Evolutionary conservation across 1,140 invertebrate species (phyloP).

Genomic region (Drosophila guanche): DNA sequence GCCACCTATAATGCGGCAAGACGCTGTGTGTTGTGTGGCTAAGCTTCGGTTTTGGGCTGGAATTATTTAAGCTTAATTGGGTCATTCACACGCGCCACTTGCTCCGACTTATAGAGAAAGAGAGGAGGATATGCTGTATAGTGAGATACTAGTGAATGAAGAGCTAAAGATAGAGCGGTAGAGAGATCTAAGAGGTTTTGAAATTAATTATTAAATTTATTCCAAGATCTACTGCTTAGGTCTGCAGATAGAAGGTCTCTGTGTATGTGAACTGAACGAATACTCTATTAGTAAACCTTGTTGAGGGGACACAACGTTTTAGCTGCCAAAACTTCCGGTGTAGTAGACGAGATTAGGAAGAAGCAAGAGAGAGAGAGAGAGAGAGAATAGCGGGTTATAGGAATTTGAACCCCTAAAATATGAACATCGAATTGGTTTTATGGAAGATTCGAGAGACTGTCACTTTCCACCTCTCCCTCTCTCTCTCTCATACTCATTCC

Average conservation of each 20-base stretch:
- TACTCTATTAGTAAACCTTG: too few relatives aligned
- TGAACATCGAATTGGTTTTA: constrained; percentile 23
- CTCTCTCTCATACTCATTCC: not conserved
- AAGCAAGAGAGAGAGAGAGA: constrained; percentile 9
- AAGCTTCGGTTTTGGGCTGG: constrained; percentile 60
- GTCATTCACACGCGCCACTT: constrained; percentile 78
- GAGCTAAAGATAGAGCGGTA: constrained; percentile 22
- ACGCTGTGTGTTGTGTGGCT: too few relatives aligned
- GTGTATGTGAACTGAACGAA: too few relatives aligned
- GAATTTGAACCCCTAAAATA: not conserved
- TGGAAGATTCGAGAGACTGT: constrained; percentile 35
- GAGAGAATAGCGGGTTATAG: not conserved
- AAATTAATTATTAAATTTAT: not conserved
- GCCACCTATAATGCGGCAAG: too few relatives aligned
- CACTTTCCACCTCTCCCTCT: constrained; percentile 7
- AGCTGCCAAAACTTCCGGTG: constrained; percentile 59
- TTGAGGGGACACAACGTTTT: constrained; percentile 22
- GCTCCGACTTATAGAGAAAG: constrained; percentile 28
- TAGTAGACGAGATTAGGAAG: constrained; percentile 36
- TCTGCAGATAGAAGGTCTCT: too few relatives aligned
- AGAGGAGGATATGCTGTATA: constrained; percentile 15
- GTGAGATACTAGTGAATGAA: not conserved
- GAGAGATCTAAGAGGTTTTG: constrained; percentile 23
- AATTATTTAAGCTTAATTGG: constrained; percentile 72
- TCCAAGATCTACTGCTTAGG: too few relatives aligned